Conservation (phyloP, 2,888 invertebrate species). For the Tinea semifulvella region DNA sequence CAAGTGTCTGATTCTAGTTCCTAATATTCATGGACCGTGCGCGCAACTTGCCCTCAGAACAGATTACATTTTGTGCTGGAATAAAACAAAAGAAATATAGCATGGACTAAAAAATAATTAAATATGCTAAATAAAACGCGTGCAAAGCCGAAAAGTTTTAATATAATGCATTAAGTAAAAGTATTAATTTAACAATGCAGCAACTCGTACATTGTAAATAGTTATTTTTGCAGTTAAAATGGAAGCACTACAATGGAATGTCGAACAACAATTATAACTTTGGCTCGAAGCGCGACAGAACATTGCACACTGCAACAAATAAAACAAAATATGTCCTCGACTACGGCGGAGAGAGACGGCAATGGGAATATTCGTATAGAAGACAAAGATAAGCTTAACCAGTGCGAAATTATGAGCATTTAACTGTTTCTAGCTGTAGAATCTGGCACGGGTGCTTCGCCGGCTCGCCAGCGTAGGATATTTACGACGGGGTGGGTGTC, state of each 20-base stretch:
- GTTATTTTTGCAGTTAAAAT: slow-evolving; percentile 8
- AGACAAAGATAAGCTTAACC: slow-evolving; percentile 68
- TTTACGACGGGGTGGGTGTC: slow-evolving; percentile 59
- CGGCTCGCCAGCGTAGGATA: slow-evolving; percentile 65
- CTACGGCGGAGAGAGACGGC: slow-evolving; percentile 55
- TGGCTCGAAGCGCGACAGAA: slow-evolving; percentile 52
- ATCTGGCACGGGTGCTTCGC: slow-evolving; percentile 66
- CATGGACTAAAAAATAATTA: no score
- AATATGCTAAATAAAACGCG: no score
- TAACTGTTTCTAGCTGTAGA: slow-evolving; percentile 67
- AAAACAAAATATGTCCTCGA: slow-evolving; percentile 53
- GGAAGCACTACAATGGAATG: slow-evolving; percentile 49
- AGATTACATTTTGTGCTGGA: no score
- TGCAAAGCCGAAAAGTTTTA: not conserved
- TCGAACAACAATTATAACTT: slow-evolving; percentile 65
- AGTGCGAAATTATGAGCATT: slow-evolving; percentile 67
- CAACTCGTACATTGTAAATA: slow-evolving; percentile 57
- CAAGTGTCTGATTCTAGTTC: no score
- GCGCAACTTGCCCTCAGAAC: no score
- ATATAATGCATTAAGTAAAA: not conserved
- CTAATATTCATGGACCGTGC: no score
- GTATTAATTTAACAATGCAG: slow-evolving; percentile 13
- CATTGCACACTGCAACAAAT: slow-evolving; percentile 56
- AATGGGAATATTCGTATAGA: slow-evolving; percentile 60
- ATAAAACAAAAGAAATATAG: no score